Base-by-base conservation (phyloP, 2,113 vertebrate species). In the Sigmodon hispidus region DNA sequence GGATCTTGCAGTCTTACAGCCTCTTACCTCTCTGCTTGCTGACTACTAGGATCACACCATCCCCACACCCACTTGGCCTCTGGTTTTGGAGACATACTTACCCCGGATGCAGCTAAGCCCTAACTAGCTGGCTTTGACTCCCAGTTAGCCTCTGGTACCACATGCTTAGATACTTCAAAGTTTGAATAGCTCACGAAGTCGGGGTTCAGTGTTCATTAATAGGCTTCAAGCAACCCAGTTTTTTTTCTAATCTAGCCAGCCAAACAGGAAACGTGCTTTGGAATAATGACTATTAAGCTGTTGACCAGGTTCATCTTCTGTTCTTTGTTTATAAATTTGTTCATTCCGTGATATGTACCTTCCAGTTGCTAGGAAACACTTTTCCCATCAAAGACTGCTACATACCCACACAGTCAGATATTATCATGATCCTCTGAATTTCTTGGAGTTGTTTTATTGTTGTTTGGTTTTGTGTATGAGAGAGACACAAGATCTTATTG, bases 291-390 rank as follows among this genome's bases (percentile, higher is more conserved):
- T 85, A 90, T 72, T 31, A 43, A 63, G 81, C 92, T 50, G 7
- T 36, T 73, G 3, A 59, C 80, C 52, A 40, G 65, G 69, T 40
- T 94, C 90, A 29, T 40, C 93, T 93, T 73, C 86, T 94, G 91
- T 91, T 31, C 76, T 73, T 84, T 50, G 67, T 85, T 96, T 90
- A 55, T 61, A 81, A 89, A 92, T 93, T 73, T 17, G 19, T 88
- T 92, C 87, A n/a, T 93, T 95, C 90, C 36, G 12, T 81, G 90
- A 93, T 57, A 40, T 40, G 48, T 45, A 19, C 84, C 83, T 91
- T 84, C 92, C 45, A 40, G 92, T 96, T 94, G 94, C 96, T 50
- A 22, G 89, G 94, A 96, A 92, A 95, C 93, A 85, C 89, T 84
- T 90, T 90, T 80, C 79, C 57, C 73, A 87, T 87, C 89, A 69